Evolutionary conservation across 2,113 vertebrate species (phyloP), one percentile per base, ranked within the genome.

Genomic region (Motacilla alba): DNA sequence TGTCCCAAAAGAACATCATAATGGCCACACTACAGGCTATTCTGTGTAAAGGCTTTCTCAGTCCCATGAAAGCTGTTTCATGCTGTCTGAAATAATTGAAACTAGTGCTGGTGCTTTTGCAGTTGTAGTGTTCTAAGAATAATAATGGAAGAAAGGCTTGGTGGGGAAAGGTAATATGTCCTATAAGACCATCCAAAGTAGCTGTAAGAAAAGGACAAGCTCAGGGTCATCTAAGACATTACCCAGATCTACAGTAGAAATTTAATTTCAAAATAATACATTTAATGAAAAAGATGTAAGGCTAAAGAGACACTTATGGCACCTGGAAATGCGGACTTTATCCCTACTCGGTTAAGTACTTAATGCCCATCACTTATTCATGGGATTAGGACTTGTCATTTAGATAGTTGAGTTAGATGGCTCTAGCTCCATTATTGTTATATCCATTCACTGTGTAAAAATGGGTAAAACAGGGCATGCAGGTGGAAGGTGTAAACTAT

Each of bases 11-110:
- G 90, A 95, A 31, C 43, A 75, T 82, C 81, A 82, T 89, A 96
- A 96, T 91, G 84, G 85, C 56, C 81, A 78, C 69, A 91, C 87
- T 85, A 46, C n/a, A 44, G 74, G 44, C 62, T 95, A 59, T 91
- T 96, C 66, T 82, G 62, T 84, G 93, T 68, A 93, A 82, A 94
- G 90, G 52, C 84, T 93, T 95, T 96, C 87, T 91, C 53, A 91
- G 77, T 94, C 90, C 90, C 95, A 53, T 91, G 87, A 87, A 96
- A 93, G 93, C 56, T 84, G 74, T 93, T 96, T 93, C 87, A 69
- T 58, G 64, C 93, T 94, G 87, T 70, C 90, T 94, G 84, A 91
- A 91, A 91, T 95, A 96, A 96, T 87, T 95, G 87, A 94, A 96
- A 95, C 90, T 89, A 68, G 69, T 87, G 66, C 81, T 82, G 94